Conservation (phyloP, 1,140 invertebrate species). For the Trichonephila clavata region DNA sequence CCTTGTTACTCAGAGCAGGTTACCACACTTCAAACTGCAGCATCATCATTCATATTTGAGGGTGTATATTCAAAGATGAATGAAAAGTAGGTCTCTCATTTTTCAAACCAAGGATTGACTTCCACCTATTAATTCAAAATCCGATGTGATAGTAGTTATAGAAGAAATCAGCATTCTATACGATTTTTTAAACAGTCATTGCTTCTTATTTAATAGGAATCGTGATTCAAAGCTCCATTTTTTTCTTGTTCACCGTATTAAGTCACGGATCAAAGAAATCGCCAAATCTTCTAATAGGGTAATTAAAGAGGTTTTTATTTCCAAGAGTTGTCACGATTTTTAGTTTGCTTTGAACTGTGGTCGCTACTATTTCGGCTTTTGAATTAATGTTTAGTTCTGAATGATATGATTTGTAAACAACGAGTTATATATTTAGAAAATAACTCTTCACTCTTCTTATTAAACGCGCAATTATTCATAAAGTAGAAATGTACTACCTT, state of each 20-base stretch:
- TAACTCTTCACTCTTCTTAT: neutral
- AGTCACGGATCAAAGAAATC: constrained; percentile 19
- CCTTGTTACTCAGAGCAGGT: neutral
- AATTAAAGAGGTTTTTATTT: constrained; percentile 14
- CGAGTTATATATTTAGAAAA: neutral
- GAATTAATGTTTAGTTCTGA: neutral
- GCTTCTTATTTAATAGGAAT: neutral
- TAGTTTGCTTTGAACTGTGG: neutral
- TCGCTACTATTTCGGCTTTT: neutral
- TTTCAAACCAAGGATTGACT: neutral
- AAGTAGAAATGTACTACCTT: too few species aligned
- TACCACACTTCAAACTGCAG: neutral
- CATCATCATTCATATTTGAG: neutral
- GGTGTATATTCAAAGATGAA: neutral
- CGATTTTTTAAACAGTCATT: neutral
- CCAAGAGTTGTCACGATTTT: constrained; percentile 12
- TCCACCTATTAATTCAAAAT: neutral
- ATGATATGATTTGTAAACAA: neutral
- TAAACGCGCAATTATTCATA: too few species aligned
- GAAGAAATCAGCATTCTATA: neutral
- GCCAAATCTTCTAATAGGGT: neutral
- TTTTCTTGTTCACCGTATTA: neutral
- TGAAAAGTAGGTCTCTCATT: neutral
- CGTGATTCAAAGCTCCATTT: neutral
- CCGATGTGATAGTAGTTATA: neutral